Evolutionary conservation across 2,888 invertebrate species (phyloP).

Genomic region (Macrophya annulata): DNA sequence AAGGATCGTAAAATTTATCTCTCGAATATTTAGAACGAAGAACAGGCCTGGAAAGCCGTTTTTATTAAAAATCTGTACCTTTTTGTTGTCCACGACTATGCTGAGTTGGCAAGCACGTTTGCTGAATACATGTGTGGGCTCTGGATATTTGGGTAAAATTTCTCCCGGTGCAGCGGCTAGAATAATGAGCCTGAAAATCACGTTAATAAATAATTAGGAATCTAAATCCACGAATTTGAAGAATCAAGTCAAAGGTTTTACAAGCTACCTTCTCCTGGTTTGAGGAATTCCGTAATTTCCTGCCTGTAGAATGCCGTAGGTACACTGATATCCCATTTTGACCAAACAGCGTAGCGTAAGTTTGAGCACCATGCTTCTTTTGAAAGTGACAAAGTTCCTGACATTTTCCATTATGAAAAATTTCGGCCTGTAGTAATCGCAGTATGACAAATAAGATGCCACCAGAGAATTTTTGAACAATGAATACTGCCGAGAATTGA

Average conservation of each 20-base stretch:
- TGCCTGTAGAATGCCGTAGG: slow-evolving; percentile 93
- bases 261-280: slow-evolving; percentile 84
- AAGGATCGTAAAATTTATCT: slow-evolving; percentile 68
- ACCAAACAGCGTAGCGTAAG: slow-evolving; percentile 88
- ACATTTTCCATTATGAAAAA: slow-evolving; percentile 94
- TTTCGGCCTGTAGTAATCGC: slow-evolving; percentile 92
- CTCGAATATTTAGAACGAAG: neutral
- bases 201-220: neutral
- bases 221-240: neutral
- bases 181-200: slow-evolving; percentile 84
- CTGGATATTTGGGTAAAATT: slow-evolving; percentile 88
- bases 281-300: slow-evolving; percentile 94
- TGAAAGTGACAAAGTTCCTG: slow-evolving; percentile 92
- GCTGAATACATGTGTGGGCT: slow-evolving; percentile 90
- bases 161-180: slow-evolving; percentile 92
- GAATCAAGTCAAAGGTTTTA: neutral
- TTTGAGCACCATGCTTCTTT: slow-evolving; percentile 90
- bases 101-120: slow-evolving; percentile 85
- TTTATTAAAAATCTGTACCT: slow-evolving; percentile 80
- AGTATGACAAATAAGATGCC: slow-evolving; percentile 90
- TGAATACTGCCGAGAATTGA: slow-evolving; percentile 92
- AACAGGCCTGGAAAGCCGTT: slow-evolving; percentile 33
- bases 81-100: slow-evolving; percentile 83
- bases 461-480: slow-evolving; percentile 93
- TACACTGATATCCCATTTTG: slow-evolving; percentile 93